Percentiles rank a stretch among this genome's conserved stretches.
Evolutionary conservation across 1,140 invertebrate species (phyloP).

Genomic region (Trigoniulus corallinus): DNA sequence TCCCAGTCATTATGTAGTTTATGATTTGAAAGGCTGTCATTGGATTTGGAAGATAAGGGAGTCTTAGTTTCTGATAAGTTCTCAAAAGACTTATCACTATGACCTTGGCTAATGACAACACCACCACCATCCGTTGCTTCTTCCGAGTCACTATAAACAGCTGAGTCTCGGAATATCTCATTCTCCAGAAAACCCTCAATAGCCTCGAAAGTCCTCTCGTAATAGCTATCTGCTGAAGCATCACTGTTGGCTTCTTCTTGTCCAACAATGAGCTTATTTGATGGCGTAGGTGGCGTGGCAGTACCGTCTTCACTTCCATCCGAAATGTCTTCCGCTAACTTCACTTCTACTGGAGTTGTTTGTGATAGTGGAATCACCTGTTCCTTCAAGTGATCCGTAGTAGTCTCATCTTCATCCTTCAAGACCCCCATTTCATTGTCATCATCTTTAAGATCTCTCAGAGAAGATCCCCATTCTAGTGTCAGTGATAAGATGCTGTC

Average conservation of each 20-base stretch:
- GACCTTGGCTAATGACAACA: not conserved
- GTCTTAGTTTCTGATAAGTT: constrained; percentile 8
- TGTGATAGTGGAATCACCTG: not conserved
- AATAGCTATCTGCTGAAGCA: constrained; percentile 42
- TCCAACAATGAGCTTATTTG: too few relatives aligned
- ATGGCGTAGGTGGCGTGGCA: too few relatives aligned
- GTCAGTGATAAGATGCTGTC: constrained; percentile 36
- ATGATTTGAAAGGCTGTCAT: constrained; percentile 11
- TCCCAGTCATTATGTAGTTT: constrained; percentile 5
- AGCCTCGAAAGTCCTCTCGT: constrained; percentile 55
- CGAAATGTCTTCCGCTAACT: constrained; percentile 8
- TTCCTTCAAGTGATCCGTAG: not conserved
- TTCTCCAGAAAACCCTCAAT: constrained; percentile 46
- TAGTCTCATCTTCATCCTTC: not conserved
- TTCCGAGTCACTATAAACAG: constrained; percentile 61
- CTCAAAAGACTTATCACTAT: not conserved
- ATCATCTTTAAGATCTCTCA: not conserved
- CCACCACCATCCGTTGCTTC: constrained; percentile 18
- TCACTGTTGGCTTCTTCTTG: constrained; percentile 13
- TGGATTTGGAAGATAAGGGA: constrained; percentile 13
- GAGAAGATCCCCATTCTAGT: not conserved
- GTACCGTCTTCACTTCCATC: too few relatives aligned
- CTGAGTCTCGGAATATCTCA: constrained; percentile 49
- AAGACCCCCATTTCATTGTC: not conserved
- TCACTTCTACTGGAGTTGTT: too few relatives aligned